phyloP scores from a whole-genome alignment of 2,113 vertebrate genomes.

The Baryphthengus martii region DNA sequence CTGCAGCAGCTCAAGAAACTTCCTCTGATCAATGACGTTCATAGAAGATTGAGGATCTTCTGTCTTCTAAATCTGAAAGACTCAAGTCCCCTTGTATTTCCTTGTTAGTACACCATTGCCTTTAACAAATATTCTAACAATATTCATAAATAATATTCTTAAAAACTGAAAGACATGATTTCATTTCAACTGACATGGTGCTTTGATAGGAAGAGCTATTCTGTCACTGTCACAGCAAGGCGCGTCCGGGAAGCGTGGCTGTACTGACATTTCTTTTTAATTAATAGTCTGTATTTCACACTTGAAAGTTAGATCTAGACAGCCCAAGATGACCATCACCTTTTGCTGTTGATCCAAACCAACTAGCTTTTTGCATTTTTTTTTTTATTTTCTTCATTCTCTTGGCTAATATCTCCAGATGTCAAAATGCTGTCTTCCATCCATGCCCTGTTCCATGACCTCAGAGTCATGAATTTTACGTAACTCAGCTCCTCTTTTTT shows the following conservation, averaged over 20 bases:
- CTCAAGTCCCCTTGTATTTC: background rate
- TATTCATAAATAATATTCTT: background rate
- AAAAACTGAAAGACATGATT: background rate
- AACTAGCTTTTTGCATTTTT: background rate
- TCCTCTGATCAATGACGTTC: background rate
- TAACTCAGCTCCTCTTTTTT: background rate
- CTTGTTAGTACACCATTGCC: background rate
- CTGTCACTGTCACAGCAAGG: background rate
- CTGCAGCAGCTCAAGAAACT: background rate
- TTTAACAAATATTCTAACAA: background rate
- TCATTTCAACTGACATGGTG: background rate
- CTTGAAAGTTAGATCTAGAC: background rate
- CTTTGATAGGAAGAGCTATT: background rate
- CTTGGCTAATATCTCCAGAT: background rate
- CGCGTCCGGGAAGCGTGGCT: background rate
- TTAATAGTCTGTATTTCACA: background rate
- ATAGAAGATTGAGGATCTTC: background rate
- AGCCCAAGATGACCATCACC: background rate
- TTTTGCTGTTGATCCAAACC: background rate
- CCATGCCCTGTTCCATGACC: fast-evolving
- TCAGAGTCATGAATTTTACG: background rate
- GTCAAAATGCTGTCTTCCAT: background rate
- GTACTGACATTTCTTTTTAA: background rate
- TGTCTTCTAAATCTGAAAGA: background rate
- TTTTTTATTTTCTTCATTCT: background rate